Evolutionary conservation across 2,797 vertebrate species (phyloP), one percentile per base, ranked within the genome.

Genomic region (Falco naumanni): DNA sequence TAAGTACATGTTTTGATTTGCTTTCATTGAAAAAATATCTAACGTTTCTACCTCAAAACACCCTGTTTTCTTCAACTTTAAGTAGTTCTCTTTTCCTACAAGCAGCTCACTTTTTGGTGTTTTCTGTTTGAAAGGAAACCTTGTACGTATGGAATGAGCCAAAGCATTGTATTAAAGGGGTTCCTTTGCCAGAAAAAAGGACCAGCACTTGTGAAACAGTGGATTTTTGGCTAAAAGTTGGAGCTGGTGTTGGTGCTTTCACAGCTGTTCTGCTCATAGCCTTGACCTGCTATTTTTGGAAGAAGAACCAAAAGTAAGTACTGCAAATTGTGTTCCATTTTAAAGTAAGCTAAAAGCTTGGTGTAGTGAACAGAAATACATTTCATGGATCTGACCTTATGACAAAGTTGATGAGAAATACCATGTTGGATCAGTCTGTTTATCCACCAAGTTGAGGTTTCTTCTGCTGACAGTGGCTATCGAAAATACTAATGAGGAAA

Each of bases 231-330:
- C 95, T 99, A 31, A 99, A 98, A 94, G 98, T 99, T 60, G 99
- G 99, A 68, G 98, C 98, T 22, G 99, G 98, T 14, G 97, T 98
- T 45, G 99, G 98, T 57, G 98, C 98, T 51, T 99, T 99, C 97
- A 98, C 98, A 31, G 99, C 99, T 0, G 98, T 98, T 89, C 97
- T 99, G 63, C 99, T 99, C 31, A 90, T 99, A 95, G 98, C 98
- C 70, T 98, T 99, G 94, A 99, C 99, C 86, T 99, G 99, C 96
- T 99, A 99, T 97, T 99, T 99, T 98, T 99, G 99, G 99, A 99
- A 99, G 95, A 99, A 99, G 96, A 99, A 99, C 97, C 99, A 99
- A 97, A 99, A 99, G 99, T 99, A 97, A 98, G 98, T 98, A 84
- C n/a, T 50, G 11, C 31, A 68, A 28, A n/a, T 39, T 57, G 7